phyloP scores from a whole-genome alignment of 2,113 vertebrate species.

The Steatornis caripensis region DNA sequence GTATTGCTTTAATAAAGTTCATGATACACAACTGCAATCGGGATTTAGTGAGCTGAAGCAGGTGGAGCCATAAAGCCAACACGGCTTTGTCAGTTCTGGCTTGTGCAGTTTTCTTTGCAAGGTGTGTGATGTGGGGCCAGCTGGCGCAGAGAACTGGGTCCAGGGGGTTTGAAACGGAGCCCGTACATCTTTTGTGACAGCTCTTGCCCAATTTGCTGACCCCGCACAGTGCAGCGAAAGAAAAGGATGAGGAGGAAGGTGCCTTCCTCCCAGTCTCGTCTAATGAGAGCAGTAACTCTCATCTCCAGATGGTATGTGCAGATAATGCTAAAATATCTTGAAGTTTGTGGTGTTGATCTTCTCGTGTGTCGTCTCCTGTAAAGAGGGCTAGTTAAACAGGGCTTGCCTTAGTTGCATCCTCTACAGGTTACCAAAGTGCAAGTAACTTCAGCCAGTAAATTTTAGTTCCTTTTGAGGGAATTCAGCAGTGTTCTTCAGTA shows the following conservation, averaged over 20 bases:
- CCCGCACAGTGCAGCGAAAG: neutral
- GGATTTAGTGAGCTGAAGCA: neutral
- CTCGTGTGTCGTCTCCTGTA: neutral
- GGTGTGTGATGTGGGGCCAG: neutral
- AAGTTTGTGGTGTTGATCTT: neutral
- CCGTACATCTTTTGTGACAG: neutral
- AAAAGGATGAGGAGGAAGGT: neutral
- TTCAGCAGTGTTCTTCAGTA: neutral
- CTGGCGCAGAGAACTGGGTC: neutral
- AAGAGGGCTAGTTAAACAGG: neutral
- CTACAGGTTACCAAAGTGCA: neutral
- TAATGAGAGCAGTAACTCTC: neutral
- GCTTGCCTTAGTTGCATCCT: neutral
- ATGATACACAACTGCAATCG: neutral
- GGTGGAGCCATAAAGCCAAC: neutral
- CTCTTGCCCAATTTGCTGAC: neutral
- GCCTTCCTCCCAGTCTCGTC: neutral
- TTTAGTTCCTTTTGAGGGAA: neutral
- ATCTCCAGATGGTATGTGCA: fast-evolving
- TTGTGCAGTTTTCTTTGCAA: neutral
- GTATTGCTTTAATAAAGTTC: neutral
- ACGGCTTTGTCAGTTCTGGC: neutral
- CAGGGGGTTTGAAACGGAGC: neutral
- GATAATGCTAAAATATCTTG: neutral
- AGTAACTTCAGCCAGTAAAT: neutral